Evolutionary conservation across 2,113 vertebrate species (phyloP), one percentile per base, ranked within the genome.

Genomic region (Jacana jacana): DNA sequence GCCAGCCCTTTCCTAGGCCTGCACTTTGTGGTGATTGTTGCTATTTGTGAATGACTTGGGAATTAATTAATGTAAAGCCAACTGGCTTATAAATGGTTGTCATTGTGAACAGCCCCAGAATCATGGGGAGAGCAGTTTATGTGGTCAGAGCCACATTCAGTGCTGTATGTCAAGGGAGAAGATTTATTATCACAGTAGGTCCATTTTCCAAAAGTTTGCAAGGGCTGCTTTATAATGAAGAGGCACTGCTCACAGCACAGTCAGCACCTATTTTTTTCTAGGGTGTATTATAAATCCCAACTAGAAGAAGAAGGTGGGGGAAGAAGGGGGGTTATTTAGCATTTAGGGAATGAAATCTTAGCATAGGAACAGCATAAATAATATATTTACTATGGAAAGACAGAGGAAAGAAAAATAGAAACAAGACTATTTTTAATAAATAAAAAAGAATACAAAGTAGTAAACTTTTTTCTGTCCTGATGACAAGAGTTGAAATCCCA

Each of bases 61-160:
- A 98, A 98, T 98, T 97, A 95, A 97, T 97, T 97, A 98, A 98
- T 94, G 96, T 94, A 92, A 97, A 97, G 97, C 97, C 95, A 98
- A 97, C 93, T 82, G 77, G 89, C 97, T 96, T 97, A 97, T 97
- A 98, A 98, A 98, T 97, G 97, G 92, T 40, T 95, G 86, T 94
- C 96, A 98, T 98, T 98, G 98, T 97, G 95, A 97, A 69, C 68
- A 63, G 90, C 81, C 82, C 54, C 84, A 87, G 93, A 49, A 49
- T 90, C 95, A 91, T 33, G 76, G 88, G 95, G 97, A 97, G 96
- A 23, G 14, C 81, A 52, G 97, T 96, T 97, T 95, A 97, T 97
- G 97, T 94, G 97, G 96, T 96, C 97, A 95, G 93, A 72, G n/a
- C 55, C 79, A 92, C 91, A 92, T 92, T 97, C 91, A 81, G 96